Conservation (phyloP, 2,888 invertebrate genomes). For the Tetragonisca angustula region DNA sequence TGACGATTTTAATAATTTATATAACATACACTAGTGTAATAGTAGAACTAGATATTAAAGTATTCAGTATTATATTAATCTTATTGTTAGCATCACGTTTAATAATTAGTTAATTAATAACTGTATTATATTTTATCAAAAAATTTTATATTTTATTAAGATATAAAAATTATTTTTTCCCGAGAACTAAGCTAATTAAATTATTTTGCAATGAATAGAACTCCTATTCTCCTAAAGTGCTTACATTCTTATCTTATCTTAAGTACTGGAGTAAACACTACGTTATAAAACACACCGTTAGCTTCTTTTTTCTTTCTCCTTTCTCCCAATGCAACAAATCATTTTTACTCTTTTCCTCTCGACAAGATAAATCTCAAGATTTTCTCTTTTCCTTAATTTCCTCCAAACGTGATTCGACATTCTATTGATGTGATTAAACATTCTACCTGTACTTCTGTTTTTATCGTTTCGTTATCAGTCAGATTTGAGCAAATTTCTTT, state of each 20-base stretch:
- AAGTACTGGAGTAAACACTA: not conserved
- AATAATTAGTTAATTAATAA: not conserved
- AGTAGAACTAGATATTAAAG: not conserved
- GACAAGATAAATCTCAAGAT: not conserved
- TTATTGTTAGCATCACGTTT: not conserved
- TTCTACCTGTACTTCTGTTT: conserved; percentile 89
- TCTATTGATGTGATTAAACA: not conserved
- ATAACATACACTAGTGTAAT: not conserved
- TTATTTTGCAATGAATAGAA: not conserved
- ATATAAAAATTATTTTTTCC: not conserved
- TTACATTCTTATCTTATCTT: not conserved
- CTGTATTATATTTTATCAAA: not conserved
- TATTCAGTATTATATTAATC: not conserved
- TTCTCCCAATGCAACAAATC: not conserved
- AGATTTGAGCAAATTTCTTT: conserved; percentile 89
- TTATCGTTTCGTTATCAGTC: conserved; percentile 86
- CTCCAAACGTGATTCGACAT: not conserved
- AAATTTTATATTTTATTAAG: not conserved
- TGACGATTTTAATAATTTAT: not conserved
- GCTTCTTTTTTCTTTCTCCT: not conserved
- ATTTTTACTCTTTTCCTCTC: not conserved
- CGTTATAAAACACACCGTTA: not conserved
- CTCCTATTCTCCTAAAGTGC: not conserved
- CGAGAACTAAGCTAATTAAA: too few relatives aligned
- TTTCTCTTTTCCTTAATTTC: not conserved